Conservation (phyloP, 2,113 vertebrate genomes). For the Albula goreensis region DNA sequence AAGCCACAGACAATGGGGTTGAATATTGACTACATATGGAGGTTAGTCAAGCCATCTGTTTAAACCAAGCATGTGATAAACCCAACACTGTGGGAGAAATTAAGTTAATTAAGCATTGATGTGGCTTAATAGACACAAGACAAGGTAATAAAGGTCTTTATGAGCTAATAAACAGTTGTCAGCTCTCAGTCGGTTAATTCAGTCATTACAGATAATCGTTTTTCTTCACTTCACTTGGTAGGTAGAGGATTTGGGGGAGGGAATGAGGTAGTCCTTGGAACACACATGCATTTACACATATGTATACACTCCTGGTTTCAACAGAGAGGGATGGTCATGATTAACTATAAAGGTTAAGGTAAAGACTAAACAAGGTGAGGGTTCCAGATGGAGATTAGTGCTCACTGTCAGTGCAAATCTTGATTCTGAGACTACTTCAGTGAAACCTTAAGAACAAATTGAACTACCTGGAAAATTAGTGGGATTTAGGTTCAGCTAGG, state of each 20-base stretch:
- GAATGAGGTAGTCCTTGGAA: background rate
- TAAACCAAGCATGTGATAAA: slow-evolving; percentile 43
- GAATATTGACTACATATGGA: slow-evolving; percentile 38
- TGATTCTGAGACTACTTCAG: background rate
- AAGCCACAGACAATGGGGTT: background rate
- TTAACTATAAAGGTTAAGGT: too few species aligned
- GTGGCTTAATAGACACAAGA: slow-evolving; percentile 47
- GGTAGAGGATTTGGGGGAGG: background rate
- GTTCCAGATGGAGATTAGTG: background rate
- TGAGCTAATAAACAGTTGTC: slow-evolving; percentile 28
- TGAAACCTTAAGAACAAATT: background rate
- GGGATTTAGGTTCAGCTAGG: background rate
- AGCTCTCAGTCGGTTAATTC: slow-evolving; percentile 16
- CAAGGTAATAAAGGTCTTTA: slow-evolving; percentile 23
- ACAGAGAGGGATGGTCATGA: background rate
- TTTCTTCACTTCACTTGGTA: background rate
- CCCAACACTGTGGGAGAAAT: slow-evolving; percentile 22
- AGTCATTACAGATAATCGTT: background rate
- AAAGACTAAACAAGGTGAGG: background rate
- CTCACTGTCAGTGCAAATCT: background rate
- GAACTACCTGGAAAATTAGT: background rate
- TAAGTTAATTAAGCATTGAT: slow-evolving; percentile 52
- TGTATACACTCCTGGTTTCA: background rate
- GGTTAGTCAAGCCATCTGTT: slow-evolving; percentile 51
- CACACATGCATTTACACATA: slow-evolving; percentile 1